Evolutionary conservation across 2,113 vertebrate genomes (phyloP), one percentile per base, ranked within the genome.

Genomic region (Desmodus rotundus): DNA sequence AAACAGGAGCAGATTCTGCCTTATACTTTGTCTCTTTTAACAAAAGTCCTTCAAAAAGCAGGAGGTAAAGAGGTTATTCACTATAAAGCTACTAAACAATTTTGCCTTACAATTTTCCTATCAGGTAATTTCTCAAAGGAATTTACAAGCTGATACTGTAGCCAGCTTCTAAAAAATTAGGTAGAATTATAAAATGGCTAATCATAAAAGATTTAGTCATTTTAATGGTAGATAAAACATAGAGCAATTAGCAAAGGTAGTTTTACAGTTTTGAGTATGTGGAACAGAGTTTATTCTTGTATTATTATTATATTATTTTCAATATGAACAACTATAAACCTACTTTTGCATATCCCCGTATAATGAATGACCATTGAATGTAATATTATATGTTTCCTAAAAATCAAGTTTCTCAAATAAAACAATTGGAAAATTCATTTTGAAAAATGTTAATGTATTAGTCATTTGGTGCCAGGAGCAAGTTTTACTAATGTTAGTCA

Each of bases 21-120:
- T 52, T 87, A 12, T 7, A 31, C 80, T 26, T 73, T 95, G 26
- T 13, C 93, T 90, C 33, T 73, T 95, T 97, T 74, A 77, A 84
- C 6, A 26, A 31, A 78, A 82, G 8, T 33, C 36, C n/a, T 78
- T 88, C 15, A 31, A 72, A 65, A 78, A 82, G 20, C 47, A 41
- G 28, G 89, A 92, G 20, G 47, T 38, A 38, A 28, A 77, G 78
- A 73, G 26, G 0, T 17, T 72, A 56, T 80, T 77, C 24, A 83
- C 8, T 61, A 52, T 41, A 84, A 87, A 91, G 12, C 7, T 65
- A 74, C 31, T 36, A 82, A 77, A 50, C 61, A 54, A 88, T 74
- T 87, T 72, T 45, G 3, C 11, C 77, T 58, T 67, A 67, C 31
- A 47, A 73, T 87, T 86, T 89, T 93, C 16, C 20, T 88, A 65